Base-by-base conservation (phyloP, 2,113 vertebrate species). In the Perognathus longimembris region DNA sequence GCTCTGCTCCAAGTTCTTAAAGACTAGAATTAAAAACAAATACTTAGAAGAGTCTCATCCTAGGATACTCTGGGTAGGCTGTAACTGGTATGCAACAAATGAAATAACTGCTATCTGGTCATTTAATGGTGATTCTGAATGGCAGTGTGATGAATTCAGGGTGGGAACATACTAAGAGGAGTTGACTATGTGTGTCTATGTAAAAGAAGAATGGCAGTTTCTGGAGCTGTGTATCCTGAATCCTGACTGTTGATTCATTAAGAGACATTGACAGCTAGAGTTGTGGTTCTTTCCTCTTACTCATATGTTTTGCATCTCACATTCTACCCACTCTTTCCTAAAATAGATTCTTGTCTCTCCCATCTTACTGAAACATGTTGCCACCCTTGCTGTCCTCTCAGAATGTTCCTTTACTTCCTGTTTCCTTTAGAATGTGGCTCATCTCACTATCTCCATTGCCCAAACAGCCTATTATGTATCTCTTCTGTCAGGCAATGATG, bases 21-120 rank as follows among this genome's bases (percentile, higher is more conserved):
- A 71, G 38, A 66, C 77, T 91, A 95, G 40, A 54, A 83, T 28
- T 20, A 83, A 82, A 66, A n/a, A 85, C n/a, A 95, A 90, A 91
- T 54, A 17, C 78, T 14, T 86, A 40, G 89, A 21, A 45, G 36
- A 61, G 93, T 71, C 61, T 59, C 6, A 82, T 64, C 63, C 12
- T 12, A 63, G 59, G 26, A 24, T 80, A 40, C 26, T 75, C 26
- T 75, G 36, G 12, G 38, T 77, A 54, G 3, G 3, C 81, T 93
- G 11, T 36, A 67, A 57, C 17, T 82, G 28, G 50, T 90, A 57
- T 80, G 22, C 12, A 76, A 85, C 40, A 59, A 32, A 83, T n/a
- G 81, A 78, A 66, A 75, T 17, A 76, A 14, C 14, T 81, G 36
- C 17, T 17, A 57, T 7, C 15, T 20, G 50, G 14, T 6, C 28